Base-by-base conservation (phyloP, 2,888 invertebrate species). In the Copidosoma aretas region DNA sequence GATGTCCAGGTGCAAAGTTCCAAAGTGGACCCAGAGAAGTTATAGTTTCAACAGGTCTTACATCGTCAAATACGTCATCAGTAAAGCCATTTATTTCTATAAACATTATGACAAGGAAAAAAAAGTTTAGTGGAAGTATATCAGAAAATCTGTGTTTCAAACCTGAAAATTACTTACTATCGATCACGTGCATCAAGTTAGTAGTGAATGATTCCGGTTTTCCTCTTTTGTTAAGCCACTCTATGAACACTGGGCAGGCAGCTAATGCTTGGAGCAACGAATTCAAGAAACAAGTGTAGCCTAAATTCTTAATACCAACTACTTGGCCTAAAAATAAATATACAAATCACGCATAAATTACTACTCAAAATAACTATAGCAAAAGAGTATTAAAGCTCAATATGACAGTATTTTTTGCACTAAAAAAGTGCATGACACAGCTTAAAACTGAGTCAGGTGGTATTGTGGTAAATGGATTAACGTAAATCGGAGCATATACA, bases 211-310 rank as follows among this genome's bases (percentile, higher is more conserved):
- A 90, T 74, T 90, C 91, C 76, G 91, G 89, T 73, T 88, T 89
- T 39, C 86, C 85, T 71, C 86, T 85, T 71, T 87, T 85, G 76
- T 90, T 89, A 41, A 97, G 85, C 97, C 97, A 97, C 17, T 89
- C 88, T 68, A 92, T 89, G 79, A 97, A 93, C 71, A 89, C 89
- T 49, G 94, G 92, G 82, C 94, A 94, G 4, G 95, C 92, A 25
- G 96, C 94, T 74, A 97, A 85, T 1, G 95, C 93, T 85, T 97
- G 97, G 32, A 97, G 86, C 58, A 97, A 86, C 0, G 96, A 93
- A 85, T 97, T 97, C 64, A 97, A 85, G 82, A 97, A 97, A 84
- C 97, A 97, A 0, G 96, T 95, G 75, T 93, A 91, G 53, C 97
- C 97, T 73, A 96, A 87, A 86, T 97, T 97, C 75, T 93, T 92